Base-by-base conservation (phyloP, 2,888 invertebrate species). In the Heliconius cydno region DNA sequence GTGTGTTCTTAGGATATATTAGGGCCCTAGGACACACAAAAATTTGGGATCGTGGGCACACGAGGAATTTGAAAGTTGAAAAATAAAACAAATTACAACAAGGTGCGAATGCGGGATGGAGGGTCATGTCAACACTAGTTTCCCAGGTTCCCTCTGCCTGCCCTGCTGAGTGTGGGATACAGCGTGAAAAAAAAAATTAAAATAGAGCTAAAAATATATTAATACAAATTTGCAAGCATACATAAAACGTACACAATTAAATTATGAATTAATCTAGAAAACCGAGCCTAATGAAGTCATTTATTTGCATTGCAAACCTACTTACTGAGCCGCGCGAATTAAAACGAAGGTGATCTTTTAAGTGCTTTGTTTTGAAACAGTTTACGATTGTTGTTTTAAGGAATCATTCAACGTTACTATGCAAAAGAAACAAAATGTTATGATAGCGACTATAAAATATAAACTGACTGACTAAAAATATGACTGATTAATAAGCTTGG, bases 261-360 rank as follows among this genome's bases (percentile, higher is more conserved):
- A 80, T 25, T 77, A 76, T 80, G 76, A 81, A 83, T 83, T 79
- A 83, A 77, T 80, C 82, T 78, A 76, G 79, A 79, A 52, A 82
- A 80, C 76, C 38, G 67, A 65, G 79, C 77, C 75, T 75, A 83
- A 81, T 83, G 81, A 82, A 83, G 82, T 81, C 67, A 79, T 84
- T 84, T 71, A 80, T 83, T 83, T 77, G 78, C 80, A 81, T 83
- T 83, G 84, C 84, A 81, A 81, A 83, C 81, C 74, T 63, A 65
- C 68, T 57, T 12, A 34, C 7, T 34, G 7, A 46, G 70, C 52
- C 60, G 41, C 34, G 25, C 76, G 76, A 81, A 81, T 82, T 65
- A 74, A 79, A 83, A 78, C 66, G 77, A 80, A 74, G 77, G 60
- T 77, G 76, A 70, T 79, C 46, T 71, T 28, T 28, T 76, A 38